Evolutionary conservation across 2,888 invertebrate genomes (phyloP), one percentile per base, ranked within the genome.

Genomic region (Unio delphinus): DNA sequence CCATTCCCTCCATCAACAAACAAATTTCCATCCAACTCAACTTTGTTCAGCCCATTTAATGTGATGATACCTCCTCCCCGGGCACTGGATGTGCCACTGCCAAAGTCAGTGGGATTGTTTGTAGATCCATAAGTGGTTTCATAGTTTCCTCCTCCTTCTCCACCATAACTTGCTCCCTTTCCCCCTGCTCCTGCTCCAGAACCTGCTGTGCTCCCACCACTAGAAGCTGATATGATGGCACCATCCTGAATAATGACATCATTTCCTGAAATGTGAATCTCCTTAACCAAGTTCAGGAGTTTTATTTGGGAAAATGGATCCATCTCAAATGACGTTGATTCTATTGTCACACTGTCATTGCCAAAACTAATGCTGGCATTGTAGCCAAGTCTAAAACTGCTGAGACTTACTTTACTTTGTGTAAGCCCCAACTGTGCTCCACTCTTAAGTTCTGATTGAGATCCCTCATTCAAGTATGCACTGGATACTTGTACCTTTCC

Each of bases 141-240:
- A 3, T 61, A n/a, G 56, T 73, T 73, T n/a, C 20, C 61, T 34
- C 80, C 80, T 20, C 83, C 83, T 30, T 80, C 76, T 34, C 84
- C 84, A n/a, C 84, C 84, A 69, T 83, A 72, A 64, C 82, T 82
- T 3, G 76, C 84, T 2, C 84, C 84, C 55, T 56, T 59, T 8
- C 55, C 30, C 0, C 65, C 61, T 18, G 66, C 57, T 30, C 72
- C 72, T 18, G 65, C 70, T 20, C 79, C 80, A 20, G 62, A 15
- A 7, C 78, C 76, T 63, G 64, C 55, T 15, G 69, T 56, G n/a
- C 74, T 67, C 1, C 82, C 81, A 54, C 77, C 70, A 18, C 68
- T 69, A 30, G 69, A 65, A 1, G 65, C 69, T 34, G 73, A 73
- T 58, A 80, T 67, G 3, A 58, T 23, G 1, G 80, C 75, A 30